Conservation (phyloP, 2,797 vertebrate genomes). For the Apogon hyalosoma region DNA sequence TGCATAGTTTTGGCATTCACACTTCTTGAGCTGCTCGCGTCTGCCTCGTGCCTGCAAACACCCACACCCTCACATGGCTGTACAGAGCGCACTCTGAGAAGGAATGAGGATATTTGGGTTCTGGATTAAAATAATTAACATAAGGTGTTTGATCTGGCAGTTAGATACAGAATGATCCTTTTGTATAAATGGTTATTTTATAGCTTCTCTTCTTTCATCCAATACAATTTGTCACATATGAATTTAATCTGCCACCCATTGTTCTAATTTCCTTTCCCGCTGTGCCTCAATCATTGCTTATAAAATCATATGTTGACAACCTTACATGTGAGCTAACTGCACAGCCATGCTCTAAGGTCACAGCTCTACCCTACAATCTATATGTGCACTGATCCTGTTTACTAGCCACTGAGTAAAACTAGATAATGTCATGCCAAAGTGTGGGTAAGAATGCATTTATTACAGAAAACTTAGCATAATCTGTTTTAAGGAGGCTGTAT, state of each 20-base stretch:
- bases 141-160: neutral
- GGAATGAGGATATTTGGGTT: neutral
- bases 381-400: constrained; percentile 10
- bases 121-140: neutral
- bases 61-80: constrained; percentile 8
- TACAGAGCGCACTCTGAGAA: neutral
- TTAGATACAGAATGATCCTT: neutral
- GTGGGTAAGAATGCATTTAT: neutral
- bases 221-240: no score
- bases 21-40: constrained; percentile 27
- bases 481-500: neutral
- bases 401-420: neutral
- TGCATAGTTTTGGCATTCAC: constrained; percentile 63
- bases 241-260: no score
- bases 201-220: neutral
- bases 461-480: constrained; percentile 3
- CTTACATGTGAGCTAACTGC: constrained; percentile 19
- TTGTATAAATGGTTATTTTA: neutral
- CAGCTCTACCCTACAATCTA: neutral
- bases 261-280: neutral
- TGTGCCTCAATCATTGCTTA: neutral
- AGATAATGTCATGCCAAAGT: neutral
- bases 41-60: constrained; percentile 36
- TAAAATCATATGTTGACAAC: neutral
- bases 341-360: neutral